A percentile compares a stretch with the other conserved stretches of the same genome.
Evolutionary conservation across 2,113 vertebrate genomes (phyloP).

Genomic region (Aegotheles bennettii): DNA sequence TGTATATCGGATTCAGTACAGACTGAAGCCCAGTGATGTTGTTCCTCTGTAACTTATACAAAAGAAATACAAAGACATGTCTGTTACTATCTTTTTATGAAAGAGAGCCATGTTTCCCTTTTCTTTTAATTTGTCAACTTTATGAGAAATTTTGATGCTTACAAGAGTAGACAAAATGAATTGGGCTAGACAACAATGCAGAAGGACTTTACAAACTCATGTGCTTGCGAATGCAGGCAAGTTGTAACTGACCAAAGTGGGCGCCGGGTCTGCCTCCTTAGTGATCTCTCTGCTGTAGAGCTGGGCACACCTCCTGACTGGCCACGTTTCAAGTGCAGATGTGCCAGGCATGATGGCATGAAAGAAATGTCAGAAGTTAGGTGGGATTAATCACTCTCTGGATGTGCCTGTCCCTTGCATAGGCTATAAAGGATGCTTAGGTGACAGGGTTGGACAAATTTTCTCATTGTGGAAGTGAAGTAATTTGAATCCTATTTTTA

Average conservation of each 20-base stretch:
- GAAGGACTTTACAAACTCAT: not conserved
- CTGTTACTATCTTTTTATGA: not conserved
- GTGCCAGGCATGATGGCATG: not conserved
- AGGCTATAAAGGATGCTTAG: not conserved
- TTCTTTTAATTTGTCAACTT: not conserved
- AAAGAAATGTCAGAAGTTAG: not conserved
- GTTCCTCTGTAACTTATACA: not conserved
- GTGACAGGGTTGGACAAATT: not conserved
- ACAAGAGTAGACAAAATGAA: not conserved
- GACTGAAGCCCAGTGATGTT: not conserved
- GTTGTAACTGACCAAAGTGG: not conserved
- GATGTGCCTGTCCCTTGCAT: not conserved
- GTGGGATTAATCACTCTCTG: not conserved
- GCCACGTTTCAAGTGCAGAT: not conserved
- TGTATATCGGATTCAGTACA: rapidly evolving
- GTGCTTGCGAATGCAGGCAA: not conserved
- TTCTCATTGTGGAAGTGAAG: not conserved
- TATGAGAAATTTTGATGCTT: not conserved
- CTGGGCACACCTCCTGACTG: not conserved
- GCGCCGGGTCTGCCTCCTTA: not conserved
- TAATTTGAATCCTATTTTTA: not conserved
- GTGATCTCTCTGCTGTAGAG: not conserved
- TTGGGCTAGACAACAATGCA: not conserved
- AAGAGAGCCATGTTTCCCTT: not conserved
- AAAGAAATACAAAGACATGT: not conserved